Evolutionary conservation across 2,888 invertebrate genomes (phyloP), one percentile per base, ranked within the genome.

Genomic region (Mythimna ferrago): DNA sequence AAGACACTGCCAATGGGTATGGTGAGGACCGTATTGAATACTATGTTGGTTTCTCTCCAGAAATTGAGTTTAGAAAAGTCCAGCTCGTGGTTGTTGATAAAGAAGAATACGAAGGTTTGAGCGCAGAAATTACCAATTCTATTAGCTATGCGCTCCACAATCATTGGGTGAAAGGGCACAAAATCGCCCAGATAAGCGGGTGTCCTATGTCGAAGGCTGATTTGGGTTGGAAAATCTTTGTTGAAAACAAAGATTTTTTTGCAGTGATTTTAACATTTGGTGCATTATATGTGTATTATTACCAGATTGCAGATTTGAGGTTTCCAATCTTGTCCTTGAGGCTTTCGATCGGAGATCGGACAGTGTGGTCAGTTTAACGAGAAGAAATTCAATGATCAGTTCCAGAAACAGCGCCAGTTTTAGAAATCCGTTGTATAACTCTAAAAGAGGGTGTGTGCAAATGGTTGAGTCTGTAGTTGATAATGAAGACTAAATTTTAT

Each of bases 341-440:
- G 69, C 26, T n/a, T 92, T 93, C 57, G 90, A 93, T 57, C 88
- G 91, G 38, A 90, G 96, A 66, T 93, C 94, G 6, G 96, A 96
- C 2, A 96, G 96, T 83, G 89, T 95, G 1, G 93, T 96, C 6
- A 94, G 94, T 41, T 83, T 96, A 78, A 94, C 95, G 0, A 87
- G 95, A 69, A 90, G 94, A 68, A 95, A 94, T 78, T 96, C 96
- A 3, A 85, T 86, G 0, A 86, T 89, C 0, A 90, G 90, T 56
- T 84, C 82, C 6, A 87, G 90, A 51, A 92, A 93, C 4, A 92
- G 92, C 0, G 92, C 93, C 0, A 93, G 94, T 0, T 96, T 96
- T 74, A 93, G 94, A 35, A 96, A 96, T 86, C 96, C 95, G 0
- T 78, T 96, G 82, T 96, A 95, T 82, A 91, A 94, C 73, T 95